Base-by-base conservation (phyloP, 2,888 invertebrate species). In the Ganaspis brasiliensis region DNA sequence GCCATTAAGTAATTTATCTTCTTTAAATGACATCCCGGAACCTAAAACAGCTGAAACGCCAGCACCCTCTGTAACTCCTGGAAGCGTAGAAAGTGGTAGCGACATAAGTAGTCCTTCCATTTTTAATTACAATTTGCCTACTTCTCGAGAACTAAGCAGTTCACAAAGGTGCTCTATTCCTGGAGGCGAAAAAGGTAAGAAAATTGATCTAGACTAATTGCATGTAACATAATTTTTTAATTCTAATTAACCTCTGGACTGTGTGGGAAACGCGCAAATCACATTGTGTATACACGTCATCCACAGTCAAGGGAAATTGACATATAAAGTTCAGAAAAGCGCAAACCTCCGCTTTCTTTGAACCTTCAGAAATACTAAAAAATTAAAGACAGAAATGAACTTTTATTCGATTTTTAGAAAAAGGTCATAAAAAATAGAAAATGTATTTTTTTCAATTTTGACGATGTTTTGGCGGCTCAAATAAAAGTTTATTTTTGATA, bases 101-200 rank as follows among this genome's bases (percentile, higher is more conserved):
- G 92, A 92, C 88, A 84, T 89, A 85, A 87, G 92, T 90, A 91
- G 92, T 89, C 88, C 93, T 85, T 87, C 93, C 89, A 78, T 92
- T 86, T 86, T 91, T 84, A 86, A 93, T 87, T 89, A 91, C 88
- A 89, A 90, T 87, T 73, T 85, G 73, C 88, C 87, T 75, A 85
- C 86, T 83, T 79, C 84, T 49, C 86, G 87, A 35, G 90, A 90
- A 26, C 75, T 87, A 61, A 89, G 87, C 75, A 88, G 87, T 45
- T 77, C 84, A 16, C 89, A 89, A 19, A 87, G 91, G 71, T 89
- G 89, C 78, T 91, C 91, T 16, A 90, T 91, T 81, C 90, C 91
- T 12, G 91, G 90, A 6, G 91, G 89, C 26, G 91, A 91, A 82
- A 85, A 85, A 86, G 90, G 91, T 91, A n/a, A 26, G 73, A 40